Evolutionary conservation across 2,113 vertebrate species (phyloP).

Genomic region (Malurus melanocephalus): DNA sequence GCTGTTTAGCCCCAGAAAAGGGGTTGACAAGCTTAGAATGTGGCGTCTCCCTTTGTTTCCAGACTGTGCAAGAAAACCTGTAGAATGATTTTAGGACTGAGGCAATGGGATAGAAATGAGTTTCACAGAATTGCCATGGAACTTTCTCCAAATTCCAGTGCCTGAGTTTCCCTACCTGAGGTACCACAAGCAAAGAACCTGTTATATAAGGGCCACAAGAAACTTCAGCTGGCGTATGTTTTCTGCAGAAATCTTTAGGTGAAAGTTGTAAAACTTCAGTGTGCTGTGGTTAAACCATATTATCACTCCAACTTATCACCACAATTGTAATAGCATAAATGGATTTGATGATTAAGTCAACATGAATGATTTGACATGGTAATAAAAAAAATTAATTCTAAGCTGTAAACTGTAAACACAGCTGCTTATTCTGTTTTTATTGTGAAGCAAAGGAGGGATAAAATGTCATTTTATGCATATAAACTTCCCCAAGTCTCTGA

Average conservation of each 20-base stretch:
- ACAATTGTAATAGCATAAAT: background rate
- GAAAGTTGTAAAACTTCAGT: background rate
- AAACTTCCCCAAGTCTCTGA: background rate
- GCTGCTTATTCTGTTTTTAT: constrained; percentile 12
- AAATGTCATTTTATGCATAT: background rate
- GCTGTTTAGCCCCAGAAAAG: background rate
- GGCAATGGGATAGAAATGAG: background rate
- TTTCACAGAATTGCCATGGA: background rate
- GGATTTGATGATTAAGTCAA: background rate
- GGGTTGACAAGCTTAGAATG: background rate
- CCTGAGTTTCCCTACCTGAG: background rate
- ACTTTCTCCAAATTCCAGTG: background rate
- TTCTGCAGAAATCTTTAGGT: background rate
- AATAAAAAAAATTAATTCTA: background rate
- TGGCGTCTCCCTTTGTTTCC: background rate
- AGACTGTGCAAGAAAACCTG: background rate
- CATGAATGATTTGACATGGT: background rate
- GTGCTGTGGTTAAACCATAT: background rate
- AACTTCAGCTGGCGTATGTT: background rate
- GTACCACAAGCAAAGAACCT: background rate
- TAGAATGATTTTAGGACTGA: background rate
- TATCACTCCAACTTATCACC: background rate
- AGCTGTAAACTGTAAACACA: background rate
- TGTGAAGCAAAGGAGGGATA: background rate
- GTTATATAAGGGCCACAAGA: background rate